A percentile compares a stretch with the other conserved stretches of the same genome.
phyloP scores from a whole-genome alignment of 2,113 vertebrate genomes.

The Aphelocoma coerulescens region DNA sequence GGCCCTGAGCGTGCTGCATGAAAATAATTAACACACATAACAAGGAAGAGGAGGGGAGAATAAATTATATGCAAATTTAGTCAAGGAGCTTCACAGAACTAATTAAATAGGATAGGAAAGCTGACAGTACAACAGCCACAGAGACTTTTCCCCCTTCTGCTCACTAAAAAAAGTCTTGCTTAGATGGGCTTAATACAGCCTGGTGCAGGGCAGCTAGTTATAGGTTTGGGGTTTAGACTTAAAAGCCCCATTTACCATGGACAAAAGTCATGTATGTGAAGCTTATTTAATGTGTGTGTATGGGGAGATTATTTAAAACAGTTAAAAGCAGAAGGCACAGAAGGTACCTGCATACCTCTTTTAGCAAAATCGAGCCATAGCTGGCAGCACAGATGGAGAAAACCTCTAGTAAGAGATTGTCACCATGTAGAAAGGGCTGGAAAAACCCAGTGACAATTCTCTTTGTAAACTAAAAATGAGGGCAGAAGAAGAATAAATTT shows the following conservation, averaged over 20 bases:
- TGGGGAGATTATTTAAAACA: neutral
- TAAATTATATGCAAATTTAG: conserved; percentile 57
- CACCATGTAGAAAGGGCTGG: neutral
- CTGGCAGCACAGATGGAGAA: neutral
- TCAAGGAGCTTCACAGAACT: conserved; percentile 42
- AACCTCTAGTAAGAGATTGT: neutral
- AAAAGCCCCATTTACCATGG: too few relatives aligned
- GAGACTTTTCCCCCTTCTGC: neutral
- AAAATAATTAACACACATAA: conserved; percentile 47
- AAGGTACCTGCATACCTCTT: neutral
- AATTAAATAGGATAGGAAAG: conserved; percentile 47
- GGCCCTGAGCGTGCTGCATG: neutral
- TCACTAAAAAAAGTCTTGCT: neutral
- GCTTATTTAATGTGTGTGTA: neutral
- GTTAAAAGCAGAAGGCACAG: neutral
- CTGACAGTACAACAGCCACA: conserved; percentile 17
- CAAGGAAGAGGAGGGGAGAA: conserved; percentile 35
- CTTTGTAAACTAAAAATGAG: neutral
- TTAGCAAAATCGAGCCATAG: neutral
- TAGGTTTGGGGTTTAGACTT: neutral
- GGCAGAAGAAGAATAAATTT: neutral
- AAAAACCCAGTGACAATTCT: neutral
- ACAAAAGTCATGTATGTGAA: neutral
- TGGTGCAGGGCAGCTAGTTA: neutral
- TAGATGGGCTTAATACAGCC: neutral